Conservation (phyloP, 1,140 invertebrate genomes). For the Halesus radiatus region DNA sequence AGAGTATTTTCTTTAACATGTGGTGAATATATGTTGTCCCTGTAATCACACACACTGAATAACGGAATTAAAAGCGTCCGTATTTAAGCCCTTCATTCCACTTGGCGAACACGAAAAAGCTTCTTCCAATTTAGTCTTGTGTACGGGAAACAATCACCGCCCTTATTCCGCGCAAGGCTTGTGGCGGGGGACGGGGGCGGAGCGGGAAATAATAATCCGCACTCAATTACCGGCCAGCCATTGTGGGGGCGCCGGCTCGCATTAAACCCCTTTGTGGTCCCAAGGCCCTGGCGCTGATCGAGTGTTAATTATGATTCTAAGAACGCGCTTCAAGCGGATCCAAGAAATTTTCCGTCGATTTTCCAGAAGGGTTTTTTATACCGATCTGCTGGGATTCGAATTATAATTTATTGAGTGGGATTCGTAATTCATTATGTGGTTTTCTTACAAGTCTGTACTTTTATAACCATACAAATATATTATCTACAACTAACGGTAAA, state of each 20-base stretch:
- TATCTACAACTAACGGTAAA: no score
- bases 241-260: conserved; percentile 39
- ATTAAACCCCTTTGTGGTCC: conserved; percentile 48
- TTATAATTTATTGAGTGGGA: no score
- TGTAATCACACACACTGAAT: neutral
- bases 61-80: neutral
- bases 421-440: no score
- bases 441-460: no score
- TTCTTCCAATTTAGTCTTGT: conserved; percentile 57
- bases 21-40: neutral
- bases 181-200: no score
- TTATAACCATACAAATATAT: no score
- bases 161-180: neutral
- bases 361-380: conserved; percentile 18
- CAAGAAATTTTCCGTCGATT: conserved; percentile 29
- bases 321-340: conserved; percentile 40
- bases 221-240: conserved; percentile 53
- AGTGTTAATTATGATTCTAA: conserved; percentile 57
- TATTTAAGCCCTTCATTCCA: conserved; percentile 17
- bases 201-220: conserved; percentile 49
- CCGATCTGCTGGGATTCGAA: no score
- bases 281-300: conserved; percentile 53
- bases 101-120: conserved; percentile 53
- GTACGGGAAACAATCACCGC: conserved; percentile 47
- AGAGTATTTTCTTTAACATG: no score